Conservation (phyloP, 2,113 vertebrate genomes). For the Oreochromis niloticus region DNA sequence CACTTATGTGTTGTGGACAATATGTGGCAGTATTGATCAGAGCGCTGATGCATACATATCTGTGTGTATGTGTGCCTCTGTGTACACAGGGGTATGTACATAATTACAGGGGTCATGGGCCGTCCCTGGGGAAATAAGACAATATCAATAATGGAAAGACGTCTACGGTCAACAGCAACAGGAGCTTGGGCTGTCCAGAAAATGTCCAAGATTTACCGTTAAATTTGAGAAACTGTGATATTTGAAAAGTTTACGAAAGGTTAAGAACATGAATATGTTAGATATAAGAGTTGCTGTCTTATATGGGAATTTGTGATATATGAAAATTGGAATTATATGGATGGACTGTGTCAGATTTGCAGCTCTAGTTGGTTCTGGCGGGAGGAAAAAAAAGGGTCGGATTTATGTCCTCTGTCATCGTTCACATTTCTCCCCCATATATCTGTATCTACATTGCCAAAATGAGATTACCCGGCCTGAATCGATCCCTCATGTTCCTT, state of each 20-base stretch:
- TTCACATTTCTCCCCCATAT: constrained; percentile 18
- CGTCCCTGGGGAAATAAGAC: constrained; percentile 54
- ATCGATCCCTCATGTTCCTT: constrained; percentile 5
- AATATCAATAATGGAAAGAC: constrained; percentile 12
- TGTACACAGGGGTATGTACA: constrained; percentile 3
- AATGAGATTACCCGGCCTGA: constrained; percentile 8
- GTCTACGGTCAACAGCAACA: constrained; percentile 23
- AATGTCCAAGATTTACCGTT: not conserved
- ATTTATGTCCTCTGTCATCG: constrained; percentile 38
- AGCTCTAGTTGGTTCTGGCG: not conserved
- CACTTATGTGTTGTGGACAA: constrained; percentile 2
- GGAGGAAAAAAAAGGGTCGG: not conserved
- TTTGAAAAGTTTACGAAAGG: constrained; percentile 21
- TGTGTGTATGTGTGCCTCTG: not conserved
- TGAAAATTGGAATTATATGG: constrained; percentile 42
- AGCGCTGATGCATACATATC: not conserved
- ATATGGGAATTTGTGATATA: constrained; percentile 26
- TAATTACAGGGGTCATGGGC: constrained; percentile 29
- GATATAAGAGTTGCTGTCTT: constrained; percentile 14
- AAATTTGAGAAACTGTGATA: not conserved
- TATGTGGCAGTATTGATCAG: constrained; percentile 43
- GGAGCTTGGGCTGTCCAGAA: not conserved
- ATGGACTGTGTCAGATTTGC: constrained; percentile 27
- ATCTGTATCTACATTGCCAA: constrained; percentile 22
- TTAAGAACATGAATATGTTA: not conserved